Conservation (phyloP, 2,888 invertebrate species). For the Sesia apiformis region DNA sequence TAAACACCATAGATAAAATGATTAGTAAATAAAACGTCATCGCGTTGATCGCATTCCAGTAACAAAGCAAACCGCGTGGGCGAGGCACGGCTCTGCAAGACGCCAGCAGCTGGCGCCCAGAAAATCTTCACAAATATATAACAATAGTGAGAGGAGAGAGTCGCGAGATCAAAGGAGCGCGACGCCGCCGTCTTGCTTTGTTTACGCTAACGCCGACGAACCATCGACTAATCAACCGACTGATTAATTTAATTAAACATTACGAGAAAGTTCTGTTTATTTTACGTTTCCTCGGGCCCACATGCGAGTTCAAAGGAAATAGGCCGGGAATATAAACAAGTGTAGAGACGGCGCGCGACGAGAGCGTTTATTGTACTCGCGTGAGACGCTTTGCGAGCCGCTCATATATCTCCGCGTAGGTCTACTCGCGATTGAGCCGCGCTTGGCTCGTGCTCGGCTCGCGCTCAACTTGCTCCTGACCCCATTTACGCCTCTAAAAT, state of each 20-base stretch:
- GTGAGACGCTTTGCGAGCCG: not conserved
- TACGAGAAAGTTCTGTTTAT: conserved; percentile 74
- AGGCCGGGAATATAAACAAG: conserved; percentile 61
- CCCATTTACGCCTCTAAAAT: too few species aligned
- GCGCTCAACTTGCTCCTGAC: too few species aligned
- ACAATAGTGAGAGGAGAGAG: conserved; percentile 50
- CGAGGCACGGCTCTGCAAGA: conserved; percentile 5
- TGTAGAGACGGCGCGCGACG: conserved; percentile 23
- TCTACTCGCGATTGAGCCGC: conserved; percentile 1
- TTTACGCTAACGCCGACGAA: conserved; percentile 62
- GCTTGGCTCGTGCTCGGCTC: not conserved
- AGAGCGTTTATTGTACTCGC: conserved; percentile 3
- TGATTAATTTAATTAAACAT: conserved; percentile 76
- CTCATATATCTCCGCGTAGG: not conserved
- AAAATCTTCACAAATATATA: conserved; percentile 35
- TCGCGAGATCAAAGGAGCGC: conserved; percentile 58
- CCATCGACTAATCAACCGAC: conserved; percentile 73
- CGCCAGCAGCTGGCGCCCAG: conserved; percentile 21
- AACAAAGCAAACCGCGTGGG: too few species aligned
- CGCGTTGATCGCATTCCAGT: too few species aligned
- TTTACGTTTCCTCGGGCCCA: conserved; percentile 71
- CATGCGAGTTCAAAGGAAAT: conserved; percentile 72
- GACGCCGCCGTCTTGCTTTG: conserved; percentile 44
- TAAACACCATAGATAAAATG: too few species aligned
- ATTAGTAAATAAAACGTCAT: too few species aligned